These are phyloP conservation scores for Thelaira solivaga DNA, from an alignment of 2,888 invertebrate species.

Conservation along the genomic window DNA sequence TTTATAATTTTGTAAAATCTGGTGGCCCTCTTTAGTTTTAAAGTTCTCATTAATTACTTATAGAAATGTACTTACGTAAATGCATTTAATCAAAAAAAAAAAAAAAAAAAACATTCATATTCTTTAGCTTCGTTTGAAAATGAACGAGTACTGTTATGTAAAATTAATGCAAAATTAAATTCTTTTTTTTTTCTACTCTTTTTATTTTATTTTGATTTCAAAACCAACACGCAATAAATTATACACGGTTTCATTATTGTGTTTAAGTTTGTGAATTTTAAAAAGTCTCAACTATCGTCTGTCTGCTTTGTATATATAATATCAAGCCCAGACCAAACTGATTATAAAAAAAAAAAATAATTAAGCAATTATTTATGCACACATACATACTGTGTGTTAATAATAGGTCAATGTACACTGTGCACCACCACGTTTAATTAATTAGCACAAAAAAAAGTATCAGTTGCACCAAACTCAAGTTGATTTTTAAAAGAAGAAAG, in stretches of 20 bases:
- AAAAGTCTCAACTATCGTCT: constrained; percentile 42
- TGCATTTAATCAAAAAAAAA: no score
- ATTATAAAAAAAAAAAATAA: constrained; percentile 19
- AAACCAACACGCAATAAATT: not conserved
- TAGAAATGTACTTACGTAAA: no score
- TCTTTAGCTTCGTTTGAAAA: not conserved
- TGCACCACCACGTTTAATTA: not conserved
- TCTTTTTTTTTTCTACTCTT: no score
- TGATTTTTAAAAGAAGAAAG: not conserved
- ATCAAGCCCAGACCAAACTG: not conserved
- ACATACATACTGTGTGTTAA: no score
- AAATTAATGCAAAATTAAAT: not conserved
- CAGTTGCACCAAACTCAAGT: constrained; percentile 12
- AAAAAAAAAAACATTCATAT: not conserved
- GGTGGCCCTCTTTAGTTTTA: no score
- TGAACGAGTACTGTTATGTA: not conserved
- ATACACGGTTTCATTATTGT: constrained; percentile 26
- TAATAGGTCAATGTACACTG: constrained; percentile 51
- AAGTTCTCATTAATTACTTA: no score
- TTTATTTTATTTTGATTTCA: constrained; percentile 2
- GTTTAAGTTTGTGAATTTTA: constrained; percentile 49
- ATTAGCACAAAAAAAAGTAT: constrained; percentile 15
- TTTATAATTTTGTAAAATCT: no score
- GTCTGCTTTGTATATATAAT: not conserved
- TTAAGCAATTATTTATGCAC: constrained; percentile 42